Conservation (phyloP, 1,140 invertebrate genomes). For the Melanaphis sacchari region DNA sequence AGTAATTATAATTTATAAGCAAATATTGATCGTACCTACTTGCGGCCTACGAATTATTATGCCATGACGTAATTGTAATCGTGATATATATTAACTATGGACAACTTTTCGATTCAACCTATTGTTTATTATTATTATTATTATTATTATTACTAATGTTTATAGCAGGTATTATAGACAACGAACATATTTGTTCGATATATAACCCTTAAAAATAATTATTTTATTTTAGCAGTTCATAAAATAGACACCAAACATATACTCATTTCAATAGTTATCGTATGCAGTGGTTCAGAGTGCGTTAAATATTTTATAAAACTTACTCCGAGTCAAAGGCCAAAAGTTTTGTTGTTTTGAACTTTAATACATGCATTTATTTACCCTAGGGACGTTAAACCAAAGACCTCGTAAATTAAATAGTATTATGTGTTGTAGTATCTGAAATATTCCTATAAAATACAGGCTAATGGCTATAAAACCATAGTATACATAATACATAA, state of each 20-base stretch:
- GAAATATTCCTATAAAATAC: neutral
- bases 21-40: neutral
- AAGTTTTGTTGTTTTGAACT: slow-evolving; percentile 8
- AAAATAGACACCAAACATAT: neutral
- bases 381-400: neutral
- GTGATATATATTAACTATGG: neutral
- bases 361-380: neutral
- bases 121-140: neutral
- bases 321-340: neutral
- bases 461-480: neutral
- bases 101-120: neutral
- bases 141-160: neutral
- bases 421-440: neutral
- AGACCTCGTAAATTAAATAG: neutral
- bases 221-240: neutral
- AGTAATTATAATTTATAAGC: neutral
- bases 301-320: slow-evolving; percentile 9
- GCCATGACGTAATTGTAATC: neutral
- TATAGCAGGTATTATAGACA: neutral
- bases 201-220: neutral
- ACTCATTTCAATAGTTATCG: neutral
- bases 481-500: neutral
- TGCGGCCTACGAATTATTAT: neutral
- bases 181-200: neutral
- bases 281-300: neutral